Percentiles rank a stretch among this genome's conserved stretches.
These are phyloP conservation scores for Hyperopisus bebe DNA, from an alignment of 2,113 vertebrate genomes.

Conservation along the genomic window DNA sequence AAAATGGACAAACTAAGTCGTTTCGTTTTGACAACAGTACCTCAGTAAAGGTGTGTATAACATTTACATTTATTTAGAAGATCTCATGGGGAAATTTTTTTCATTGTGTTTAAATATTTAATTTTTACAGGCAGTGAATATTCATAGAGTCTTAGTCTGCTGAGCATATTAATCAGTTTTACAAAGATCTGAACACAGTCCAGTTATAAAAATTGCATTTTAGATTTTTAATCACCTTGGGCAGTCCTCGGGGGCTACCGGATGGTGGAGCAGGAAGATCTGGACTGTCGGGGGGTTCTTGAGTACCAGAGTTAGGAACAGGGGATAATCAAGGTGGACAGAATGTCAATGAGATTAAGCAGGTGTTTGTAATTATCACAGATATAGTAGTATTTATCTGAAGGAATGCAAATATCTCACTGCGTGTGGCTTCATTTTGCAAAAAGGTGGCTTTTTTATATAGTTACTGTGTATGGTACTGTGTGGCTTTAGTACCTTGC, in stretches of 20 bases:
- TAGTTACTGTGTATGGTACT: background rate
- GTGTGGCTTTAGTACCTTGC: background rate
- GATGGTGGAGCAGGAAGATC: background rate
- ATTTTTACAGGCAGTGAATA: background rate
- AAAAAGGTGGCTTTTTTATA: background rate
- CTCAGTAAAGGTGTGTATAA: conserved; percentile 85
- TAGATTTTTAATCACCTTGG: background rate
- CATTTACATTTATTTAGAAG: background rate
- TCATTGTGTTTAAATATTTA: background rate
- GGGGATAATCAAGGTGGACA: background rate
- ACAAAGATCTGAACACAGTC: background rate
- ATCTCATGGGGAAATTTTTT: background rate
- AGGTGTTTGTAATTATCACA: background rate
- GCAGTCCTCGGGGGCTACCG: background rate
- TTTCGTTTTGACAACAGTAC: conserved; percentile 96
- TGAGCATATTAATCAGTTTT: background rate
- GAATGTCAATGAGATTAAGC: background rate
- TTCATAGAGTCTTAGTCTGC: background rate
- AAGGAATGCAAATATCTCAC: background rate
- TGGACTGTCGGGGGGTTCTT: background rate
- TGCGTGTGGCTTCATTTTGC: background rate
- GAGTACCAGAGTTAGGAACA: background rate
- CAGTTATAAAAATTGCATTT: background rate
- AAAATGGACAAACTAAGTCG: conserved; percentile 98
- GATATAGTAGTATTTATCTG: background rate